Evolutionary conservation across 2,797 vertebrate species (phyloP), one percentile per base, ranked within the genome.

Genomic region (Microchirus variegatus): DNA sequence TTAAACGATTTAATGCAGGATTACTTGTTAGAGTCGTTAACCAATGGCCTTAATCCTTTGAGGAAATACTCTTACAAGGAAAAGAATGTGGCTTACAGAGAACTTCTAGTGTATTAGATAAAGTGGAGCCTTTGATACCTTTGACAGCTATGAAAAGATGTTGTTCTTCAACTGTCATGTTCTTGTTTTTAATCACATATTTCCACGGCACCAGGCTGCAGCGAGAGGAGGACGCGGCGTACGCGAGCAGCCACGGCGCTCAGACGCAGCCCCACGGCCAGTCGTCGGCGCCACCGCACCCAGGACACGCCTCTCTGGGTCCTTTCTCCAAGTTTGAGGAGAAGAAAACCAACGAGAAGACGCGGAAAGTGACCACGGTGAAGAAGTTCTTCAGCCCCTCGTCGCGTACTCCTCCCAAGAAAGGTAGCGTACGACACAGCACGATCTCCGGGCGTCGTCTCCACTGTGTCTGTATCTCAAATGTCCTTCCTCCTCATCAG

Each of bases 351-450:
- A 98, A 97, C 0, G 96, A 99, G 88, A 99, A 98, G 83, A 96
- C 95, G 0, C 91, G 97, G 3, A 98, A 99, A 75, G 97, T 99
- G 67, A 98, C 96, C 14, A 99, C 97, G 0, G 97, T 99, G 13
- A 99, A 99, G 90, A 99, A 99, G 73, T 99, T 99, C 91, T 99
- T 99, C 90, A 97, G 95, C 70, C 94, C 97, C 4, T 99, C 97
- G 0, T 96, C 97, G n/a, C 95, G 97, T 58, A 90, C 92, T 5
- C 91, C 94, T 54, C 82, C 95, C 47, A 99, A 97, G 84, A 99
- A 98, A 92, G 97, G 97, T 98, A 89, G 1, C 8, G 31, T 6
- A n/a, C 16, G 1, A n/a, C 37, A 9, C 9, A 17, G 38, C 10
- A 2, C 18, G 15, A 14, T 3, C 12, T 31, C 31, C 31, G 1